Evolutionary conservation across 2,797 vertebrate species (phyloP), one percentile per base, ranked within the genome.

Genomic region (Acropternis orthonyx): DNA sequence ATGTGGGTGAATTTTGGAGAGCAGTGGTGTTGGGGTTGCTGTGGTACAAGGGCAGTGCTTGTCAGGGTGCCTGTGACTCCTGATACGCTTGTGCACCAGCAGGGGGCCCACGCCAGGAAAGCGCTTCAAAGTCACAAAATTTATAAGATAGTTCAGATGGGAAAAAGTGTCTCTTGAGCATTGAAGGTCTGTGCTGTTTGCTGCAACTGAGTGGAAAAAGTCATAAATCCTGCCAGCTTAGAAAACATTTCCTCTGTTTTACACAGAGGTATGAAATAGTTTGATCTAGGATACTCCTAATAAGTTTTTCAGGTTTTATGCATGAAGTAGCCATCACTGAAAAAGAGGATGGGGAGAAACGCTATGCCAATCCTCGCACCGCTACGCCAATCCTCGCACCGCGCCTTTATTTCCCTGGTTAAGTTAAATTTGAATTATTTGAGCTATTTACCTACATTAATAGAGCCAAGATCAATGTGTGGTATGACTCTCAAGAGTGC

Each of bases 81-180:
- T 34, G 30, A 6, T 73, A 19, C 88, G 41, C 48, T 69, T 27
- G 20, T 84, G 79, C 26, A 43, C 94, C 83, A 81, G 91, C 83
- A 96, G 95, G 65, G 94, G 95, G 94, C 80, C 37, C 0, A 2
- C 5, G n/a, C 79, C 73, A 44, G 55, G 34, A 76, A 65, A 79
- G 52, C 18, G 17, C 41, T 49, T 46, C 49, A 39, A 37, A 92
- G 49, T 74, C 51, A 26, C 26, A 36, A 56, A n/a, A 39, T 91
- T 93, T 88, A 0, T 75, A 61, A 83, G 68, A 30, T 66, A 24
- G 36, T 91, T 94, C 17, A 49, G 10, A 21, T 67, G 49, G 69
- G 13, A 46, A 21, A 59, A 58, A 67, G 19, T 55, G 46, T 79
- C 46, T 84, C 39, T 66, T 54, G 67, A 28, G 34, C 41, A 4